Percentiles rank a stretch among this genome's conserved stretches.
These are phyloP conservation scores for Sebastes hubbsi DNA, from an alignment of 2,797 vertebrate genomes.

Conservation along the genomic window DNA sequence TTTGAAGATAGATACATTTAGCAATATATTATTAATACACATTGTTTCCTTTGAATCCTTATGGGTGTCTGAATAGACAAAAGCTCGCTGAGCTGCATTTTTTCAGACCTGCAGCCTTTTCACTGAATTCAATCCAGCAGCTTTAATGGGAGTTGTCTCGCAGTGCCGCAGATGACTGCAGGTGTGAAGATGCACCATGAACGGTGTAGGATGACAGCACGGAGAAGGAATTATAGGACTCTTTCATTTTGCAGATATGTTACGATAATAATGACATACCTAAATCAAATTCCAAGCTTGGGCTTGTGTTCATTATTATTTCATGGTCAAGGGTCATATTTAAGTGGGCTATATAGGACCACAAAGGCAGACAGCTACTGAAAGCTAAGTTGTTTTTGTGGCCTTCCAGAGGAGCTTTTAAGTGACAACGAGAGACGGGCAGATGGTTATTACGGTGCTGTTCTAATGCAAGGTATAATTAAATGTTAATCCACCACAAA, in stretches of 20 bases:
- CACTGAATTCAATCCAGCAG: slow-evolving; percentile 27
- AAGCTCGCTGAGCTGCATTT: slow-evolving; percentile 11
- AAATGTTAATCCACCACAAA: slow-evolving; percentile 57
- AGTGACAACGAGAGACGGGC: slow-evolving; percentile 28
- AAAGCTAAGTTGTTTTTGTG: slow-evolving; percentile 23
- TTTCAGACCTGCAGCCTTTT: slow-evolving; percentile 38
- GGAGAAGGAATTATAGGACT: not conserved
- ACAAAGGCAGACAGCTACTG: slow-evolving; percentile 14
- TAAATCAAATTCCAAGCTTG: not conserved
- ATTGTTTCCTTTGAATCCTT: slow-evolving; percentile 67
- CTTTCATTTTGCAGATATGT: not conserved
- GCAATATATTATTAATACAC: slow-evolving; percentile 67
- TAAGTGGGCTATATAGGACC: slow-evolving; percentile 25
- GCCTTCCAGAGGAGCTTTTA: slow-evolving; percentile 20
- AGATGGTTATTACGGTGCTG: slow-evolving; percentile 29
- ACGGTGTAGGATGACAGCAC: not conserved
- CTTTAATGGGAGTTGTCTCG: slow-evolving; percentile 12
- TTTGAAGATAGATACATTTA: slow-evolving; percentile 62
- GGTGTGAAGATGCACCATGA: slow-evolving; percentile 32
- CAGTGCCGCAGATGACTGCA: slow-evolving; percentile 21
- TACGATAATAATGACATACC: not conserved
- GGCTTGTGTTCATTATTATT: slow-evolving; percentile 19
- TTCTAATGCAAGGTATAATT: slow-evolving; percentile 56
- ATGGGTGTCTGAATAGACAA: slow-evolving; percentile 33
- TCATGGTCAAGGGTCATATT: slow-evolving; percentile 23